Conservation (phyloP, 2,888 invertebrate genomes). For the Philopedon plagiatum region DNA sequence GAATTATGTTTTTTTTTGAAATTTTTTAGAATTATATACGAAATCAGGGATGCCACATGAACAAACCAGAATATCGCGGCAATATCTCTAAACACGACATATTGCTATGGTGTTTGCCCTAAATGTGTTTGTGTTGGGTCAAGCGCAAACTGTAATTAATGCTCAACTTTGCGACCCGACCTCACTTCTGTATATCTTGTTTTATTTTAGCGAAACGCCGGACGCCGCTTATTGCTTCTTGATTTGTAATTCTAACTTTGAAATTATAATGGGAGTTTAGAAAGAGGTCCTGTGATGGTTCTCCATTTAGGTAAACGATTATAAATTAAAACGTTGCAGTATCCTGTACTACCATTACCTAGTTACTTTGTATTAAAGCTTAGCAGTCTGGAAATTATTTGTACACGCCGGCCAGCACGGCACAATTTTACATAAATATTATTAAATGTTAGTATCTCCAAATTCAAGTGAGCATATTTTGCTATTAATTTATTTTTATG, state of each 20-base stretch:
- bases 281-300: not conserved
- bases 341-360: too few relatives aligned
- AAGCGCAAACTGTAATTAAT: conserved; percentile 4
- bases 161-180: conserved; percentile 3
- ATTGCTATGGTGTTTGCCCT: not conserved
- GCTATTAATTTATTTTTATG: too few relatives aligned
- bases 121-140: conserved; percentile 4
- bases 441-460: too few relatives aligned
- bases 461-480: too few relatives aligned
- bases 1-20: too few relatives aligned
- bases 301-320: not conserved
- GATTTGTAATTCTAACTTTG: conserved; percentile 6
- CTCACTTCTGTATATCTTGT: conserved; percentile 8
- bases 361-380: too few relatives aligned
- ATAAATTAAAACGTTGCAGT: too few relatives aligned
- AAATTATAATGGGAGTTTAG: not conserved
- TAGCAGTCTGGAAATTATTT: too few relatives aligned
- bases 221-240: not conserved
- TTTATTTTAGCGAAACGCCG: not conserved
- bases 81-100: not conserved
- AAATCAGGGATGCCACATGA: too few relatives aligned
- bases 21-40: too few relatives aligned
- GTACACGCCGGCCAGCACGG: too few relatives aligned
- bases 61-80: not conserved
- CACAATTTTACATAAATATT: too few relatives aligned